Evolutionary conservation across 2,888 invertebrate genomes (phyloP), one percentile per base, ranked within the genome.

Genomic region (Notodonta dromedarius): DNA sequence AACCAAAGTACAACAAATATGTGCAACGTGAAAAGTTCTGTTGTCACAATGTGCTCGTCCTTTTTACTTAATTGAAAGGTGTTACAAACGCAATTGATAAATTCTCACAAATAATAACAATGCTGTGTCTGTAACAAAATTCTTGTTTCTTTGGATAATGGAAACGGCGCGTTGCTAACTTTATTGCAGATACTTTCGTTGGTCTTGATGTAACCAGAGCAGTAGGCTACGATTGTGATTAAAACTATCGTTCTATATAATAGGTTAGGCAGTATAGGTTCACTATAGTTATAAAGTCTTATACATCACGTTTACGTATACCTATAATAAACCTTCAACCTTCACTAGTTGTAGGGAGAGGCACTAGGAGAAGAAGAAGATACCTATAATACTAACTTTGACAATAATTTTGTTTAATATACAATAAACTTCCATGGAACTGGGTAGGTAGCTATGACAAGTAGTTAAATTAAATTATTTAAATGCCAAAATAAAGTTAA

Each of bases 81-180:
- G 61, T 59, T 52, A 71, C 62, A 53, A 58, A 57, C 57, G 57
- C 48, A 74, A 66, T 55, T 54, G 52, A 70, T 64, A 59, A 59
- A 58, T 61, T 13, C 61, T 40, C 42, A 66, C 5, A 74, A 74
- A 75, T 67, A 51, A 60, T 57, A 70, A 75, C 70, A 74, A 74
- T 75, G 73, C 66, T 66, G 54, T 62, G 56, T 66, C 68, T 72
- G 64, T 74, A 73, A 70, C 44, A 52, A 66, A 60, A 66, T 65
- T 70, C 60, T 58, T 32, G 60, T 65, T 73, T 72, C 60, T 64
- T 73, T 63, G 44, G 42, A 42, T 55, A 54, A 56, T 73, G 59
- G 56, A 61, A 63, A 63, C 63, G 39, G 51, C 57, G 62, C 44
- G 50, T 64, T 58, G 39, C 59, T 55, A 51, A 53, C 61, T 55